Evolutionary conservation across 1,140 invertebrate species (phyloP).

Genomic region (Agrilus planipennis): DNA sequence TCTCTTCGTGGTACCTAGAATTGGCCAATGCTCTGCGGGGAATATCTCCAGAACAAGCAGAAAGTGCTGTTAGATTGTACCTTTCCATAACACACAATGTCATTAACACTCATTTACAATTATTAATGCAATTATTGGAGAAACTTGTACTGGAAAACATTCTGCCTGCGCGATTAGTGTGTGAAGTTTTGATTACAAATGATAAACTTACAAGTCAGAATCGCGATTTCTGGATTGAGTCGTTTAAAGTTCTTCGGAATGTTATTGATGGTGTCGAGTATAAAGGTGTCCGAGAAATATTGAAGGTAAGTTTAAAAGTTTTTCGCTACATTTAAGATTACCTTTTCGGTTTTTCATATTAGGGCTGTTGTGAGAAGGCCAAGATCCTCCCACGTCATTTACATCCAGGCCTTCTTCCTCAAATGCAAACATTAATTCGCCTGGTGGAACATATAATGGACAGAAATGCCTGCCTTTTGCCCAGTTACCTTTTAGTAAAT

Average conservation of each 20-base stretch:
- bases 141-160: conserved; percentile 55
- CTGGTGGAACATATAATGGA: conserved; percentile 85
- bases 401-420: conserved; percentile 65
- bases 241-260: conserved; percentile 72
- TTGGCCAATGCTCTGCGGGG: conserved; percentile 38
- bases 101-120: conserved; percentile 57
- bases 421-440: conserved; percentile 65
- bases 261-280: conserved; percentile 88
- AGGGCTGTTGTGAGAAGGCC: conserved; percentile 79
- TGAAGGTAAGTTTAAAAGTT: conserved; percentile 56
- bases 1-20: conserved; percentile 51
- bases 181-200: conserved; percentile 68
- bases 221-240: conserved; percentile 76
- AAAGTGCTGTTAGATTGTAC: conserved; percentile 57
- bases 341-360: conserved; percentile 20
- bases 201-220: conserved; percentile 68
- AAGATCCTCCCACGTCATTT: conserved; percentile 61
- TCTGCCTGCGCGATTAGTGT: conserved; percentile 60
- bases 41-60: conserved; percentile 54
- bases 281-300: conserved; percentile 84
- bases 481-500: conserved; percentile 89
- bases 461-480: conserved; percentile 79
- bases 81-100: conserved; percentile 53
- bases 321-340: neutral
- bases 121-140: conserved; percentile 60